These are phyloP conservation scores for Coturnix japonica DNA, from an alignment of 2,113 vertebrate genomes.

Conservation along the genomic window DNA sequence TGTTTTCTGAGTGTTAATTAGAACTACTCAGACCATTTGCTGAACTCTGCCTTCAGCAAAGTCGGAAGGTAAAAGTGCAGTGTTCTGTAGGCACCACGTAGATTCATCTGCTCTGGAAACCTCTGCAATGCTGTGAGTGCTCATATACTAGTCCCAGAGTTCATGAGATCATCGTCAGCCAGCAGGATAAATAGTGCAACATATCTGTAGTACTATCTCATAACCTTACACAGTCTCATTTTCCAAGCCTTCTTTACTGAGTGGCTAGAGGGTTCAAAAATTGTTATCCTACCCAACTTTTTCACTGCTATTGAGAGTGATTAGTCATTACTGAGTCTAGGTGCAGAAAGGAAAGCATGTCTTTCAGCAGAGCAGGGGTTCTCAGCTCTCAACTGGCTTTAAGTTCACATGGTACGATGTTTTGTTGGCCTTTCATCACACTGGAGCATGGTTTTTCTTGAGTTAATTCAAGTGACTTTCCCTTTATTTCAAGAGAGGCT, in stretches of 20 bases:
- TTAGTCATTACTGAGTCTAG: background rate
- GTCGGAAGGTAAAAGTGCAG: background rate
- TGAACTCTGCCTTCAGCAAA: background rate
- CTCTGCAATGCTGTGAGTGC: background rate
- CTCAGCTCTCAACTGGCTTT: background rate
- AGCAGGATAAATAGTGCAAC: background rate
- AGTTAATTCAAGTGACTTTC: background rate
- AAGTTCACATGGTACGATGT: fast-evolving
- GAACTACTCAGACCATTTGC: background rate
- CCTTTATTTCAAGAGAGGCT: background rate
- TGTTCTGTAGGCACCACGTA: background rate
- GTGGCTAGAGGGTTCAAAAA: background rate
- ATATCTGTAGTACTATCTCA: background rate
- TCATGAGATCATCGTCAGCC: background rate
- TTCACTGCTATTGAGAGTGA: background rate
- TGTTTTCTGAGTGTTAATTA: background rate
- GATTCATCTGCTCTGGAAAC: background rate
- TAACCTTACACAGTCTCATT: background rate
- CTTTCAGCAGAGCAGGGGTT: background rate
- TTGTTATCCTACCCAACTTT: background rate
- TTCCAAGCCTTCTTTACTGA: background rate
- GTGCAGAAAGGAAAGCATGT: background rate
- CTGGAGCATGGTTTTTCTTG: fast-evolving
- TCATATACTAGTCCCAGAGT: background rate
- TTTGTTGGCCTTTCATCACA: background rate